Conservation (phyloP, 2,888 invertebrate species). For the Eupithecia tripunctaria region DNA sequence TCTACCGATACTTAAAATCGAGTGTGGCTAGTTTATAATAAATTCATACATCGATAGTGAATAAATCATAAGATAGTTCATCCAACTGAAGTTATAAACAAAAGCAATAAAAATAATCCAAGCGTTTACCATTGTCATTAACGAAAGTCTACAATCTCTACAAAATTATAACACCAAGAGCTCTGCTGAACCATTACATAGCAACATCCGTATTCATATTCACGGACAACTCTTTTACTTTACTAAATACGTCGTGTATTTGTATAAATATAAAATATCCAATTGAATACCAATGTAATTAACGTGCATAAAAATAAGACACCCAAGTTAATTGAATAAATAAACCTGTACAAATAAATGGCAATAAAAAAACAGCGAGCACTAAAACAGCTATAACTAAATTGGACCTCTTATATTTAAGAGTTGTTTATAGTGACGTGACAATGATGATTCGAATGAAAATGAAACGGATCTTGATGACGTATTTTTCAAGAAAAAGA, state of each 20-base stretch:
- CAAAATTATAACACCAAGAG: constrained; percentile 33
- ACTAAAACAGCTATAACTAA: constrained; percentile 4
- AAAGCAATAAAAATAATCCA: constrained; percentile 29
- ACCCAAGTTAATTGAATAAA: constrained; percentile 10
- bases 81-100: constrained; percentile 6
- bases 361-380: constrained; percentile 19
- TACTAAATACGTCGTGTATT: constrained; percentile 6
- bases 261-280: constrained; percentile 19
- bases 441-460: constrained; percentile 7
- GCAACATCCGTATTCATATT: constrained; percentile 27
- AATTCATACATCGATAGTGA: neutral
- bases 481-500: constrained; percentile 25
- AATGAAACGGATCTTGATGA: neutral
- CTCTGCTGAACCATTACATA: constrained; percentile 25
- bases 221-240: constrained; percentile 27
- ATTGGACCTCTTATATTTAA: constrained; percentile 17
- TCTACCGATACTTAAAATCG: too few relatives aligned
- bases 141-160: constrained; percentile 23
- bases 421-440: neutral
- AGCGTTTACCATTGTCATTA: constrained; percentile 24
- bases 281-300: constrained; percentile 8
- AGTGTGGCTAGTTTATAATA: too few relatives aligned
- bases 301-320: constrained; percentile 21
- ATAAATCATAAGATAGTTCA: neutral
- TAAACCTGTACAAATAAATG: constrained; percentile 13